Conservation (phyloP, 2,888 invertebrate species). For the Drosophila lutescens region DNA sequence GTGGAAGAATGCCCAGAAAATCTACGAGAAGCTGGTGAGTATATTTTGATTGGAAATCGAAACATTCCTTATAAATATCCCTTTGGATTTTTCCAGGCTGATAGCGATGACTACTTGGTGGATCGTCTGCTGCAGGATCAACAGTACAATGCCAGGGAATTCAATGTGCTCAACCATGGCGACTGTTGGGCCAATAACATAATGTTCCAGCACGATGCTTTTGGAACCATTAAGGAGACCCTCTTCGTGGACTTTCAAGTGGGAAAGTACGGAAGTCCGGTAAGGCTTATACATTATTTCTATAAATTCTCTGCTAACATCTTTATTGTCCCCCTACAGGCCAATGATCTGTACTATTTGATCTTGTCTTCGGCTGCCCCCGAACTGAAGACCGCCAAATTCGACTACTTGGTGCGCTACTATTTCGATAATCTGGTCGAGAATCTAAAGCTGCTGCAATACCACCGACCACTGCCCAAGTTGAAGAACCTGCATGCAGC, state of each 20-base stretch:
- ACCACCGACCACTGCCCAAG: slow-evolving; percentile 81
- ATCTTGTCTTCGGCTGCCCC: slow-evolving; percentile 75
- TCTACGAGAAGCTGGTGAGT: slow-evolving; percentile 76
- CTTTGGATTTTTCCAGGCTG: slow-evolving; percentile 49
- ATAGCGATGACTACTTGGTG: slow-evolving; percentile 76
- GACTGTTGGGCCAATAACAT: slow-evolving; percentile 82
- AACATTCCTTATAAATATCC: neutral
- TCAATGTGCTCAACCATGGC: slow-evolving; percentile 82
- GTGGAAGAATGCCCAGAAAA: slow-evolving; percentile 75
- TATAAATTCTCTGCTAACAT: too few relatives aligned
- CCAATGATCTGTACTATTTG: slow-evolving; percentile 77
- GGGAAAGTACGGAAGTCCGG: slow-evolving; percentile 72
- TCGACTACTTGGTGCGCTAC: slow-evolving; percentile 82
- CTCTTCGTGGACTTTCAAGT: slow-evolving; percentile 80
- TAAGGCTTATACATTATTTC: neutral
- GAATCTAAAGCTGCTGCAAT: slow-evolving; percentile 80
- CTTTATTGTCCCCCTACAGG: slow-evolving; percentile 45
- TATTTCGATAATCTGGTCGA: slow-evolving; percentile 81
- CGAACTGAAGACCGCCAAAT: slow-evolving; percentile 76
- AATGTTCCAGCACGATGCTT: slow-evolving; percentile 82
- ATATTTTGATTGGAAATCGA: neutral
- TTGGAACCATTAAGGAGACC: slow-evolving; percentile 79
- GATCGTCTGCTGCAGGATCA: slow-evolving; percentile 76
- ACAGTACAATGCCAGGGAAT: slow-evolving; percentile 66
- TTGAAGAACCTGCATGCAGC: slow-evolving; percentile 77